Evolutionary conservation across 2,797 vertebrate species (phyloP).

Genomic region (Bradypodion pumilum): DNA sequence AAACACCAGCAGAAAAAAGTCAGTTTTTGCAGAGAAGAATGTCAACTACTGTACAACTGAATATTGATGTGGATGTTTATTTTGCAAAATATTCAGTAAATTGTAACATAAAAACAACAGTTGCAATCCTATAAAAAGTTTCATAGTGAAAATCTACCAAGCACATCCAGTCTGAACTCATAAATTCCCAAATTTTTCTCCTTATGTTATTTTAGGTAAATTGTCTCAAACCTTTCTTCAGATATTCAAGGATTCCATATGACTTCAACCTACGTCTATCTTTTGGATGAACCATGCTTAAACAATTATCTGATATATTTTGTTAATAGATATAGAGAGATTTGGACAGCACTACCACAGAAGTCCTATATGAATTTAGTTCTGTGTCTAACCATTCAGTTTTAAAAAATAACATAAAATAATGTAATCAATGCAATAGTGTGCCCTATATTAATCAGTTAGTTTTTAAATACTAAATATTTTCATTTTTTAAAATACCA

Average conservation of each 20-base stretch:
- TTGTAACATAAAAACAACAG: neutral
- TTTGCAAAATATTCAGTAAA: slow-evolving; percentile 9
- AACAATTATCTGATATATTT: neutral
- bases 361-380: neutral
- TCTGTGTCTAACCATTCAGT: neutral
- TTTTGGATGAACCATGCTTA: neutral
- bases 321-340: neutral
- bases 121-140: neutral
- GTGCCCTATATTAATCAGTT: neutral
- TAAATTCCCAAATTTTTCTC: neutral
- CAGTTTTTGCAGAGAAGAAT: no score
- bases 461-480: neutral
- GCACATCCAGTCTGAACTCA: neutral
- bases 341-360: neutral
- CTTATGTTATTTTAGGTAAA: neutral
- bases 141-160: neutral
- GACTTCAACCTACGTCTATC: neutral
- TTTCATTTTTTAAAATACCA: neutral
- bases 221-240: neutral
- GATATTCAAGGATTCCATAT: neutral
- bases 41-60: neutral
- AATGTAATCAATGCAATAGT: neutral
- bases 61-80: neutral
- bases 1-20: neutral
- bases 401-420: neutral